Base-by-base conservation (phyloP, 2,113 vertebrate genomes). In the Empidonax traillii region DNA sequence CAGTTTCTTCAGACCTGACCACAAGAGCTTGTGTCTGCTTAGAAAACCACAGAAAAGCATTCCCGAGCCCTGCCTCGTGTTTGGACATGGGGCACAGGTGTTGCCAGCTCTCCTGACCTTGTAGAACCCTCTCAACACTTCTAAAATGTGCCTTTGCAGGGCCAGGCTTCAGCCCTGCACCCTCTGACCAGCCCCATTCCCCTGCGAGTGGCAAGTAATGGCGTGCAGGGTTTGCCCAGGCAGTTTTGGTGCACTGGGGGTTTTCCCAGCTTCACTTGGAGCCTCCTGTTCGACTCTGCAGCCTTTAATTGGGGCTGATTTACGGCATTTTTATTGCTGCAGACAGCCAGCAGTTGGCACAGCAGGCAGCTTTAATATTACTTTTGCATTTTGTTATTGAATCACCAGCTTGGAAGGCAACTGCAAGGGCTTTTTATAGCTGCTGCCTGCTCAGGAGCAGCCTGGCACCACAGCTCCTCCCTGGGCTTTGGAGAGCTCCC, bases 291-390 rank as follows among this genome's bases (percentile, higher is more conserved):
- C 16, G 19, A 37, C 28, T 87, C 51, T 23, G 58, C 33, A 76
- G 55, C 5, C 85, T 77, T 96, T 95, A 96, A 97, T 63, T 88
- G 90, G 47, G 17, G 79, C 82, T 92, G 92, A 96, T 96, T 96
- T 96, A 96, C 1, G 0, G 92, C 87, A 66, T 80, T 96, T 96
- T 96, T 90, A 95, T 89, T 93, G 95, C 94, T 90, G 95, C 90
- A 87, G 87, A 91, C 91, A 94, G 79, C 43, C 78, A 74, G 94
- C 93, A 91, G 87, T 93, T 95, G 96, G 92, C 95, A 94, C 96
- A 51, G 90, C 93, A 75, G 85, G 82, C 87, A 88, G 83, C 87
- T 81, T 93, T 51, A 88, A 86, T 92, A 84, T 86, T 90, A 90
- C 94, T 93, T 93, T 52, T 93, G 90, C 89, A 17, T 96, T 87